Conservation (phyloP, 2,888 invertebrate genomes). For the Rhagium mordax region DNA sequence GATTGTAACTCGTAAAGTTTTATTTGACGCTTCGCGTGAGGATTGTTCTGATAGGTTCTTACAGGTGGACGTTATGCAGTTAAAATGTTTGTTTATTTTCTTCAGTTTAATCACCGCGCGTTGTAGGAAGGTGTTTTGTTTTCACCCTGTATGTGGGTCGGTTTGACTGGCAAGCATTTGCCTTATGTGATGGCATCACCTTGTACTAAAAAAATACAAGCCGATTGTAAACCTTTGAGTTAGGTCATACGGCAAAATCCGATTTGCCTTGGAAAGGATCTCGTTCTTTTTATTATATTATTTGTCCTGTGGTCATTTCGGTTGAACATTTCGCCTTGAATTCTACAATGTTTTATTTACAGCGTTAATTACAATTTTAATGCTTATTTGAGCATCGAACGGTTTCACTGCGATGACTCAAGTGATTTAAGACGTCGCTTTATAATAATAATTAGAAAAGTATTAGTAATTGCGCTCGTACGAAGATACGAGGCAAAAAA, state of each 20-base stretch:
- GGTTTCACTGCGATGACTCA: background rate
- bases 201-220: constrained; percentile 45
- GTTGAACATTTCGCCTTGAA: constrained; percentile 24
- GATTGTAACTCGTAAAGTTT: background rate
- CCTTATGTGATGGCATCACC: constrained; percentile 48
- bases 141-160: constrained; percentile 50
- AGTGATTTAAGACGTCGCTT: background rate
- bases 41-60: background rate
- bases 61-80: background rate
- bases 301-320: constrained; percentile 27
- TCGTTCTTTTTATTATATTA: constrained; percentile 24
- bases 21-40: background rate
- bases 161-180: constrained; percentile 40
- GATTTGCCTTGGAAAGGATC: constrained; percentile 37
- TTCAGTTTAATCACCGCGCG: background rate
- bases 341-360: constrained; percentile 21
- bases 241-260: constrained; percentile 33
- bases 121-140: too few relatives aligned
- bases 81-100: background rate
- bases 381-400: constrained; percentile 13
- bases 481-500: background rate
- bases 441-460: background rate
- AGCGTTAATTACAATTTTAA: constrained; percentile 3
- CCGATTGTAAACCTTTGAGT: constrained; percentile 21
- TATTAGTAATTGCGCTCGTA: background rate